A percentile compares a stretch with the other conserved stretches of the same genome.
Evolutionary conservation across 1,140 invertebrate genomes (phyloP).

Genomic region (Bombus breviceps): DNA sequence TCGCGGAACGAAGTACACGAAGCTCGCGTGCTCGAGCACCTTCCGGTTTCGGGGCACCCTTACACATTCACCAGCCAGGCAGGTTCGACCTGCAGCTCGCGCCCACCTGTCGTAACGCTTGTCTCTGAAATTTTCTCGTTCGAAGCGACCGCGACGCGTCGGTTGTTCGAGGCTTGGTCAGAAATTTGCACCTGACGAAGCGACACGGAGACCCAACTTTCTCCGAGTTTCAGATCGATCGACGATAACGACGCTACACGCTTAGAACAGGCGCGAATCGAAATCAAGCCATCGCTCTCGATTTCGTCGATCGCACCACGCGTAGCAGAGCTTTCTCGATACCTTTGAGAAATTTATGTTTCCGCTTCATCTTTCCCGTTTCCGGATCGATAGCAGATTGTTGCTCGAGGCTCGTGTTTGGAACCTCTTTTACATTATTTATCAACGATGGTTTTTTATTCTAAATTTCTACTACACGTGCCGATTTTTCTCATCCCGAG

Average conservation of each 20-base stretch:
- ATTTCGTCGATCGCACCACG: not conserved
- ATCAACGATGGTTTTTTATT: too few species aligned
- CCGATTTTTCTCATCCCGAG: too few species aligned
- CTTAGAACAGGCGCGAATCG: slow-evolving; percentile 74
- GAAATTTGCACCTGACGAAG: slow-evolving; percentile 76
- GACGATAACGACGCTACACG: slow-evolving; percentile 63
- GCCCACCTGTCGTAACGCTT: slow-evolving; percentile 36
- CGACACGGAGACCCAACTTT: slow-evolving; percentile 55
- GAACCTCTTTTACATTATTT: too few species aligned
- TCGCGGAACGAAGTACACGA: not conserved
- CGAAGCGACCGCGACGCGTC: not conserved
- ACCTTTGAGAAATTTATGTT: too few species aligned
- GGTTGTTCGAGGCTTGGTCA: not conserved
- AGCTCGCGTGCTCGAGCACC: slow-evolving; percentile 70
- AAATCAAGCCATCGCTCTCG: slow-evolving; percentile 40
- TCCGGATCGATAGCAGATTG: too few species aligned
- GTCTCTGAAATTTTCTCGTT: slow-evolving; percentile 34
- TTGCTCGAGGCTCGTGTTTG: too few species aligned
- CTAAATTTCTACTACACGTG: too few species aligned
- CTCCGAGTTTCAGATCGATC: slow-evolving; percentile 62
- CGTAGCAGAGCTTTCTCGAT: too few species aligned
- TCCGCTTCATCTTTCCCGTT: too few species aligned
- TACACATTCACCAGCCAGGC: slow-evolving; percentile 1
- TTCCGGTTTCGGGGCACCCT: slow-evolving; percentile 75
- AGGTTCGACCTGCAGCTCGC: not conserved